Evolutionary conservation across 1,140 invertebrate species (phyloP), one percentile per base, ranked within the genome.

Genomic region (Hermatobates lingyangjiaoensis): DNA sequence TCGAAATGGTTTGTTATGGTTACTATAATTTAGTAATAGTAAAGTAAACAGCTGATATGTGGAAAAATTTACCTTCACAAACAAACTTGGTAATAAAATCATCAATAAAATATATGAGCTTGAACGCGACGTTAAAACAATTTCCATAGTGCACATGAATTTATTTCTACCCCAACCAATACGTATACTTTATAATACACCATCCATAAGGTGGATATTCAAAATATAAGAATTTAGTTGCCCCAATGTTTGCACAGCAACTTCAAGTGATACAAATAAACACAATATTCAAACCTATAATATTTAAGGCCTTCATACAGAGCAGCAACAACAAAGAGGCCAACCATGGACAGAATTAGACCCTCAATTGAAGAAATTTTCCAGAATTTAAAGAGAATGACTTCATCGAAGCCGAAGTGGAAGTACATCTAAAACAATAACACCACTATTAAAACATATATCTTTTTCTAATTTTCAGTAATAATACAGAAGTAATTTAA

Each of bases 301-400:
- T 87, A 90, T 66, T 94, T 94, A 0, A 94, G 71, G 15, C 86
- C 87, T 68, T 94, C 90, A 63, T 93, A 94, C 18, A 92, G 68
- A 10, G 86, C 71, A 0, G 81, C 85, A 64, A 91, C 75, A 38
- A 92, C 71, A 61, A 92, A 83, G 34, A 93, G 84, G 26, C 79
- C 85, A 40, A 92, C 72, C 65, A 87, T 81, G 0, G 88, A 89
- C 0, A 80, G 84, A 28, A 90, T 70, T 50, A 94, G 70, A 27
- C 83, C 77, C 30, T 75, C 72, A n/a, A 79, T 66, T 2, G 73
- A 77, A 12, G 72, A 72, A 30, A 83, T 80, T 61, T 74, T 74
- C 87, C 87, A 90, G 26, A 71, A 73, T 39, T 80, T 73, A 67
- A 91, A 90, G 10, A 90, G 68, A 54, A 88, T 77, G 21, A 74